A percentile compares a stretch with the other conserved stretches of the same genome.
Evolutionary conservation across 2,888 invertebrate species (phyloP).

Genomic region (Gymnosoma rotundatum): DNA sequence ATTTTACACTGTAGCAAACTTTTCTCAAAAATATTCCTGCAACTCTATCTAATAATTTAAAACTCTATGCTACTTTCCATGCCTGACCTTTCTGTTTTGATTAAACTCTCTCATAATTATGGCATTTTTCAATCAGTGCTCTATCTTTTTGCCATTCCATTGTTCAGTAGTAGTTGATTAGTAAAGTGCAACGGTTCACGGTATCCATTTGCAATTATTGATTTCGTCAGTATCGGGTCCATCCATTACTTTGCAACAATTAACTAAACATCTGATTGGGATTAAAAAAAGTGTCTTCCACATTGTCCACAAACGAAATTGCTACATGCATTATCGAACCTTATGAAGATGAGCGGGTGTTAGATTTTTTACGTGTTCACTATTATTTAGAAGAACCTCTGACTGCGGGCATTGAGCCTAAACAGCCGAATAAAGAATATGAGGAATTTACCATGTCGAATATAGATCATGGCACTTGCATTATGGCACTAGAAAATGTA

Average conservation of each 20-base stretch:
- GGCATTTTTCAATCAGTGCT: neutral
- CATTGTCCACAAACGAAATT: conserved; percentile 61
- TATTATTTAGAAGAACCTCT: conserved; percentile 80
- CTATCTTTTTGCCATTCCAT: neutral
- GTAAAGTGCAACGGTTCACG: no score
- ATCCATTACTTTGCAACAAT: neutral
- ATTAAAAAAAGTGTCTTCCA: conserved; percentile 29
- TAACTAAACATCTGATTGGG: neutral
- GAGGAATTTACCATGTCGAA: conserved; percentile 76
- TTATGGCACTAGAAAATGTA: conserved; percentile 72
- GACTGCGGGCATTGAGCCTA: conserved; percentile 75
- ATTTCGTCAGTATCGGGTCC: no score
- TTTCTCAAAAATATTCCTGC: no score
- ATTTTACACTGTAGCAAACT: no score
- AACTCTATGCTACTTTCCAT: neutral
- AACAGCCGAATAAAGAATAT: conserved; percentile 76
- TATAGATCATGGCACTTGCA: conserved; percentile 74
- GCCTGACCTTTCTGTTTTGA: neutral
- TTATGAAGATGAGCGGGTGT: conserved; percentile 73
- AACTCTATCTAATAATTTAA: no score
- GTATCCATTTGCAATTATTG: no score
- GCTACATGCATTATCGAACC: conserved; percentile 71
- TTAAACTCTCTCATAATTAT: neutral
- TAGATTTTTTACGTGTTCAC: conserved; percentile 76
- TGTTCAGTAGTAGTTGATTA: neutral